These are phyloP conservation scores for Leptopilina drosophilae DNA, from an alignment of 2,888 invertebrate species.

Conservation along the genomic window DNA sequence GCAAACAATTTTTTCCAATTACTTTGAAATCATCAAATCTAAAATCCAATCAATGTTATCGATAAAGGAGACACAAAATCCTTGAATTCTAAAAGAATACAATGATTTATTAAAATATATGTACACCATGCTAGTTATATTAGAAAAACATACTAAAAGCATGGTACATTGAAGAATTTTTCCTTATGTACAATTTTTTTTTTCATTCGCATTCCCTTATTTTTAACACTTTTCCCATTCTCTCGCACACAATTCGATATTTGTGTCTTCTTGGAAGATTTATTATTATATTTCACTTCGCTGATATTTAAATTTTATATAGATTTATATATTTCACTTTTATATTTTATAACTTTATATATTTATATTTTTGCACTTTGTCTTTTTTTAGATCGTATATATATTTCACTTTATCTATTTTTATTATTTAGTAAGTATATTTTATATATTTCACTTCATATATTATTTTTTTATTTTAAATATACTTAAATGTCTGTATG, in stretches of 20 bases:
- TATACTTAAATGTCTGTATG: not conserved
- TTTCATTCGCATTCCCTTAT: not conserved
- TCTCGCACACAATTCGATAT: not conserved
- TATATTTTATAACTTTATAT: no score
- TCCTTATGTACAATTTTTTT: not conserved
- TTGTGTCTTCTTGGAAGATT: no score
- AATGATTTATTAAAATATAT: constrained; percentile 66
- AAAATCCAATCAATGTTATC: no score
- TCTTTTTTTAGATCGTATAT: no score
- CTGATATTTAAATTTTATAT: no score
- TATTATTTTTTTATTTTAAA: not conserved
- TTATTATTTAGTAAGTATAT: no score
- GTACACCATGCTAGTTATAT: constrained; percentile 30
- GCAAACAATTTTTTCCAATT: not conserved
- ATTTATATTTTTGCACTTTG: no score
- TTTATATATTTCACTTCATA: no score
- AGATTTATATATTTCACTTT: not conserved
- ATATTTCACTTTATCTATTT: no score
- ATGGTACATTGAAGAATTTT: constrained; percentile 38
- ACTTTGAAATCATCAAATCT: no score
- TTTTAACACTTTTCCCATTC: not conserved
- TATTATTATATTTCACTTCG: no score
- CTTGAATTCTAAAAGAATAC: constrained; percentile 65
- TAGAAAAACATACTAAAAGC: not conserved
- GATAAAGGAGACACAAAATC: not conserved